Percentiles rank a stretch among this genome's conserved stretches.
Conservation (phyloP, 1,140 invertebrate species). For the Acyrthosiphon pisum region DNA sequence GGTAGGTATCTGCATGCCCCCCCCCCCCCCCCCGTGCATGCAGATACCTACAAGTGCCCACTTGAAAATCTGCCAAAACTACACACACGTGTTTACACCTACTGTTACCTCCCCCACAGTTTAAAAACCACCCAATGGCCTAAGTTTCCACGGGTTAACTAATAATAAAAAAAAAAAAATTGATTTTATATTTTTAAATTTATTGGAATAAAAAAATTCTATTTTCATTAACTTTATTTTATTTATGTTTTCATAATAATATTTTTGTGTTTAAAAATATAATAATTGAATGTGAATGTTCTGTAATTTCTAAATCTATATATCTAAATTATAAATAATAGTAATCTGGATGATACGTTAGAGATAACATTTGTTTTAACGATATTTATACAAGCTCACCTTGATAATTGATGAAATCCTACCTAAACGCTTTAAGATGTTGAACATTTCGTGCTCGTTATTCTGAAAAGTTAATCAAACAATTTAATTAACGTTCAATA, state of each 20-base stretch:
- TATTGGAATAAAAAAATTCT: too few species aligned
- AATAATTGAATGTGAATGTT: not conserved
- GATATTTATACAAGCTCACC: constrained; percentile 67
- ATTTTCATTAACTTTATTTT: not conserved
- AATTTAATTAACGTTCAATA: not conserved
- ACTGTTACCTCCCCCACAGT: too few species aligned
- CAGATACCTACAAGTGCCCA: too few species aligned
- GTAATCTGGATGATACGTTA: not conserved
- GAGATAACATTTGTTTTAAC: not conserved
- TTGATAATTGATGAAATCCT: constrained; percentile 93
- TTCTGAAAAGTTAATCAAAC: constrained; percentile 48
- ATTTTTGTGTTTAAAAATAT: not conserved
- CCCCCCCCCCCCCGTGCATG: too few species aligned
- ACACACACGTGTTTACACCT: too few species aligned
- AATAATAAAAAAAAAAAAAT: too few species aligned
- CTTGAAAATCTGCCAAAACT: too few species aligned
- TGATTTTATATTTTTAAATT: not conserved
- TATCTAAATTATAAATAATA: not conserved
- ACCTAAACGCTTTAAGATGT: constrained; percentile 90
- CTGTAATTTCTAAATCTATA: not conserved
- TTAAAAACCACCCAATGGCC: too few species aligned
- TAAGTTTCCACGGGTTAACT: too few species aligned
- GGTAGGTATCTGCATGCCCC: too few species aligned
- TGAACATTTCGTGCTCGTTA: constrained; percentile 74
- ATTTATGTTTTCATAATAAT: not conserved